phyloP scores from a whole-genome alignment of 2,113 vertebrate species.

The Neolamprologus kungweensis region DNA sequence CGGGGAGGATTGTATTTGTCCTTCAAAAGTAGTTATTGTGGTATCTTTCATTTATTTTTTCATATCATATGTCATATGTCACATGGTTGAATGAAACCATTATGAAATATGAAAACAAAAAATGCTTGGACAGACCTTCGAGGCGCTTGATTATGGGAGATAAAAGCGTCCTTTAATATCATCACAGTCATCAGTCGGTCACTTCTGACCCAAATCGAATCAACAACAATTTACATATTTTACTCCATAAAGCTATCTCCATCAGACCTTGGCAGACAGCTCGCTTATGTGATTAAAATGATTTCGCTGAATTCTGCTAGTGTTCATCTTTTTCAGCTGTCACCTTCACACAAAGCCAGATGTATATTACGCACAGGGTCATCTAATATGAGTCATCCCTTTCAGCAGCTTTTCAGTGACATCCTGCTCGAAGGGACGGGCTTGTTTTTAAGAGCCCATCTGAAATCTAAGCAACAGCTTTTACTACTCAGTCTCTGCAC shows the following conservation, averaged over 20 bases:
- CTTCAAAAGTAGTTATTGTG: not conserved
- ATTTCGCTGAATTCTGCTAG: not conserved
- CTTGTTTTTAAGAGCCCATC: not conserved
- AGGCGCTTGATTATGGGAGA: not conserved
- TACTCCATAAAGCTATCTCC: not conserved
- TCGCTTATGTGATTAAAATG: not conserved
- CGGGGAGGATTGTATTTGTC: not conserved
- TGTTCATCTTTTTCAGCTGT: not conserved
- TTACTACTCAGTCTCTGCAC: not conserved
- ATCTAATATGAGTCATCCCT: conserved; percentile 10
- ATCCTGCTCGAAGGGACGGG: not conserved
- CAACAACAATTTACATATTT: not conserved
- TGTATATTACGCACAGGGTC: not conserved
- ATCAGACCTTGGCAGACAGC: not conserved
- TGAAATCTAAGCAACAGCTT: not conserved
- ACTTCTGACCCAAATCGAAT: not conserved
- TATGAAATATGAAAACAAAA: not conserved
- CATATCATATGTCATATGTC: not conserved
- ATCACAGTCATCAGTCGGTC: not conserved
- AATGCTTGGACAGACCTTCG: not conserved
- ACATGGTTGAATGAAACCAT: not conserved
- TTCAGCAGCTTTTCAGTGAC: not conserved
- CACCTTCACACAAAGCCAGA: not conserved
- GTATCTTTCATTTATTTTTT: not conserved
- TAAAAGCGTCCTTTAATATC: not conserved